A percentile compares a stretch with the other conserved stretches of the same genome.
These are phyloP conservation scores for Pempheris klunzingeri DNA, from an alignment of 2,797 vertebrate species.

Conservation along the genomic window DNA sequence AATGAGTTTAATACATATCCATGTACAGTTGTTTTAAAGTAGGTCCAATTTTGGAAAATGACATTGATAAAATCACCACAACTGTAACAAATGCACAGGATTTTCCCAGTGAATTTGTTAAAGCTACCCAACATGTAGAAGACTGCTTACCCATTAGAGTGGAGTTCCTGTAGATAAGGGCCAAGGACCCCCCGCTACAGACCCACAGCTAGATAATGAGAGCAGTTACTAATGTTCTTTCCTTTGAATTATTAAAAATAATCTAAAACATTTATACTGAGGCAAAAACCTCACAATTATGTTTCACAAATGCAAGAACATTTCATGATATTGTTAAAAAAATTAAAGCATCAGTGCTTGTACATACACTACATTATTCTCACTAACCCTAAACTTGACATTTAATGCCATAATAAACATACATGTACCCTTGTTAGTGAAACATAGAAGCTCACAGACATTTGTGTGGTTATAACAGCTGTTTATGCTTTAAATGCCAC, in stretches of 20 bases:
- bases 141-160: slow-evolving; percentile 12
- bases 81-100: not conserved
- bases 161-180: not conserved
- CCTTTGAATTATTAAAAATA: slow-evolving; percentile 52
- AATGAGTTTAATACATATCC: not conserved
- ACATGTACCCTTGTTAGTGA: too few relatives aligned
- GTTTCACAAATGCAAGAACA: slow-evolving; percentile 9
- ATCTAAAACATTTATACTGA: slow-evolving; percentile 40
- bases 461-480: too few relatives aligned
- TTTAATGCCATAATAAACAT: not conserved
- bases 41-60: not conserved
- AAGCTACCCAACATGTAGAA: not conserved
- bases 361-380: not conserved
- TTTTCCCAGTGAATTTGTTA: not conserved
- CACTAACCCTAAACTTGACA: not conserved
- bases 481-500: too few relatives aligned
- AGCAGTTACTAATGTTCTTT: slow-evolving; percentile 23
- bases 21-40: not conserved
- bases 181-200: not conserved
- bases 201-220: slow-evolving; percentile 39
- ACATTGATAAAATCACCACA: slow-evolving; percentile 1
- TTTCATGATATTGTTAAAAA: not conserved
- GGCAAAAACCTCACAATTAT: slow-evolving; percentile 8
- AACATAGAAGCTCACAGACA: too few relatives aligned
- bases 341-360: not conserved